Conservation (phyloP, 30 jellyfish, hydroid and myxozoan genomes). For the Aurelia aurita complex sp. Pacific region DNA sequence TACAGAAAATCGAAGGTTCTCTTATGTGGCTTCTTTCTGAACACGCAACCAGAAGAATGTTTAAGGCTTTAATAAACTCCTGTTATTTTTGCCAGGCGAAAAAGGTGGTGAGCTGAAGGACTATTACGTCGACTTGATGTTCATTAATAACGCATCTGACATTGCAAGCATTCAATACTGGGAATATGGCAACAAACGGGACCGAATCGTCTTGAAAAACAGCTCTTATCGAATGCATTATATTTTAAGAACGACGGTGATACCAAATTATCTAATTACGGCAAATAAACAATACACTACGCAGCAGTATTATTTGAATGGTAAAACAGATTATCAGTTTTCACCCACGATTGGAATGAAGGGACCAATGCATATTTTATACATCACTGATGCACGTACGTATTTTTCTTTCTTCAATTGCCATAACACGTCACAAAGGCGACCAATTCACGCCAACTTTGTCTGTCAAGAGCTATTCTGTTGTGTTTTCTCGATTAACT, state of each 20-base stretch:
- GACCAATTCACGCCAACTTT: too few relatives aligned
- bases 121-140: conserved; percentile 72
- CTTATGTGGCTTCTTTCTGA: too few relatives aligned
- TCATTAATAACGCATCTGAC: conserved; percentile 75
- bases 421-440: too few relatives aligned
- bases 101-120: conserved; percentile 79
- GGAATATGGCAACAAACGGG: conserved; percentile 63
- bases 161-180: conserved; percentile 70
- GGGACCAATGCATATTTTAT: conserved; percentile 77
- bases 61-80: too few relatives aligned
- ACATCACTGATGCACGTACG: conserved; percentile 93
- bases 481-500: too few relatives aligned
- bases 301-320: conserved; percentile 73
- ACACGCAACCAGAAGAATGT: too few relatives aligned
- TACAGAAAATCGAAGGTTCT: too few relatives aligned
- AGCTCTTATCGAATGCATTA: conserved; percentile 59
- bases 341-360: conserved; percentile 56
- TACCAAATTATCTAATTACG: conserved; percentile 63
- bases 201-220: conserved; percentile 58
- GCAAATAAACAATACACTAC: conserved; percentile 28
- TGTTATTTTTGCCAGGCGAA: conserved; percentile 39
- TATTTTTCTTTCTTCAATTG: background rate
- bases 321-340: conserved; percentile 36
- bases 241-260: conserved; percentile 60
- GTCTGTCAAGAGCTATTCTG: too few relatives aligned